Evolutionary conservation across 1,140 invertebrate species (phyloP).

Genomic region (Macrocentrus cingulum): DNA sequence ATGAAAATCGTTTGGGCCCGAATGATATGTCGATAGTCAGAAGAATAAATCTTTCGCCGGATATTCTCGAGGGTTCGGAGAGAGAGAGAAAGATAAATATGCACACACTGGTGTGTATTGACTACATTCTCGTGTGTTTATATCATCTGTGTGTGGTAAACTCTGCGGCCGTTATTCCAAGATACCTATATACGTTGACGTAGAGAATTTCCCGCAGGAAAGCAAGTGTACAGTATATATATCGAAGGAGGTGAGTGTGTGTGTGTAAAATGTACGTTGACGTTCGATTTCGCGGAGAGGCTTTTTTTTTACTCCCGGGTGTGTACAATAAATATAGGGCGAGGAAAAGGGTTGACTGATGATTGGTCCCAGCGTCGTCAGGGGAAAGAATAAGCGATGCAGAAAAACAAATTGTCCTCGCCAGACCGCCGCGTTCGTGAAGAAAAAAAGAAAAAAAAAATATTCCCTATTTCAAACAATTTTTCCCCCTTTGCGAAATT

Average conservation of each 20-base stretch:
- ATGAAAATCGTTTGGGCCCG: slow-evolving; percentile 11
- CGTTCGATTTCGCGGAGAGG: slow-evolving; percentile 5
- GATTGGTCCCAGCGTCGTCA: slow-evolving; percentile 48
- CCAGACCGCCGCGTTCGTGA: background rate
- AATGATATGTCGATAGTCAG: slow-evolving; percentile 31
- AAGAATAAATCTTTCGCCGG: slow-evolving; percentile 23
- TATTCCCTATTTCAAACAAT: no score
- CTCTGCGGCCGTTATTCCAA: no score
- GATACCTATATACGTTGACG: no score
- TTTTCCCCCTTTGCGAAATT: no score
- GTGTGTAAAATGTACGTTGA: slow-evolving; percentile 8
- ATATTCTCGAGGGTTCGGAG: slow-evolving; percentile 9
- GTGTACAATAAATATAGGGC: slow-evolving; percentile 2
- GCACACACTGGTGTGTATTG: background rate
- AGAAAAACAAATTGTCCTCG: slow-evolving; percentile 7
- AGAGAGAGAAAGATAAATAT: no score
- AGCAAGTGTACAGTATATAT: background rate
- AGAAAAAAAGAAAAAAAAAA: slow-evolving; percentile 15
- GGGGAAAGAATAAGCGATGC: slow-evolving; percentile 32
- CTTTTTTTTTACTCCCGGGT: slow-evolving; percentile 6
- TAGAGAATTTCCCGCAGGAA: no score
- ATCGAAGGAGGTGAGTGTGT: slow-evolving; percentile 1
- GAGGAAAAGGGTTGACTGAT: slow-evolving; percentile 25
- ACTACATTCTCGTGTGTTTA: background rate
- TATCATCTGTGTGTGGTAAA: background rate